Percentiles rank a stretch among this genome's conserved stretches.
phyloP scores from a whole-genome alignment of 2,113 vertebrate species.

The Muscicapa adusta region DNA sequence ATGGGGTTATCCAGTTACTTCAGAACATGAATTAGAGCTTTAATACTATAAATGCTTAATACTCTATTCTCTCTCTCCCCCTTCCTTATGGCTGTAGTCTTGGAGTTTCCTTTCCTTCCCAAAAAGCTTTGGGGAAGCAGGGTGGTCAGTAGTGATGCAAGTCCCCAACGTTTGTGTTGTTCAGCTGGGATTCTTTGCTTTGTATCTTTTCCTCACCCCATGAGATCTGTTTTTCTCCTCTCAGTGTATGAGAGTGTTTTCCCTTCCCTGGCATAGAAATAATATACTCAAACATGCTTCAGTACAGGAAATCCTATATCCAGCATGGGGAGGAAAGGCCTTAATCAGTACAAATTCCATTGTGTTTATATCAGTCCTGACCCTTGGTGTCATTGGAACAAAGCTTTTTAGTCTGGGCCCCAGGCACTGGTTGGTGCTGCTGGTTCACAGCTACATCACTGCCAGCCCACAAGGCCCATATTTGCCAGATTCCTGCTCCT shows the following conservation, averaged over 20 bases:
- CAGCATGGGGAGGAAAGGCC: not conserved
- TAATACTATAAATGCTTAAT: not conserved
- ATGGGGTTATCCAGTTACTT: not conserved
- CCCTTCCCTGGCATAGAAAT: conserved; percentile 42
- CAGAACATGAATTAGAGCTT: not conserved
- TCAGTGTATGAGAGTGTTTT: not conserved
- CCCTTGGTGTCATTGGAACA: not conserved
- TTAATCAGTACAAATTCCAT: conserved; percentile 62
- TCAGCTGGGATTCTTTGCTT: not conserved
- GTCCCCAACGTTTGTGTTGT: not conserved
- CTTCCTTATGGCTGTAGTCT: not conserved
- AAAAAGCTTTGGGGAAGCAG: not conserved
- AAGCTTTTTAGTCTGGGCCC: not conserved
- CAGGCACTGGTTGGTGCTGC: conserved; percentile 28
- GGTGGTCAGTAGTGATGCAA: not conserved
- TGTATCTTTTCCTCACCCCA: not conserved
- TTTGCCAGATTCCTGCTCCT: not conserved
- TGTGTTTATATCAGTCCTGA: conserved; percentile 56
- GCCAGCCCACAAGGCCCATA: not conserved
- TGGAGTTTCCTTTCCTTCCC: not conserved
- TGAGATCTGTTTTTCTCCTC: not conserved
- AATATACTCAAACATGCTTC: conserved; percentile 3
- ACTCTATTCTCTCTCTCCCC: not conserved
- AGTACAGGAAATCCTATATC: conserved; percentile 53
- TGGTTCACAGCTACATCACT: not conserved